A percentile compares a stretch with the other conserved stretches of the same genome.
These are phyloP conservation scores for Aphodius sticticus DNA, from an alignment of 2,888 invertebrate genomes.

Conservation along the genomic window DNA sequence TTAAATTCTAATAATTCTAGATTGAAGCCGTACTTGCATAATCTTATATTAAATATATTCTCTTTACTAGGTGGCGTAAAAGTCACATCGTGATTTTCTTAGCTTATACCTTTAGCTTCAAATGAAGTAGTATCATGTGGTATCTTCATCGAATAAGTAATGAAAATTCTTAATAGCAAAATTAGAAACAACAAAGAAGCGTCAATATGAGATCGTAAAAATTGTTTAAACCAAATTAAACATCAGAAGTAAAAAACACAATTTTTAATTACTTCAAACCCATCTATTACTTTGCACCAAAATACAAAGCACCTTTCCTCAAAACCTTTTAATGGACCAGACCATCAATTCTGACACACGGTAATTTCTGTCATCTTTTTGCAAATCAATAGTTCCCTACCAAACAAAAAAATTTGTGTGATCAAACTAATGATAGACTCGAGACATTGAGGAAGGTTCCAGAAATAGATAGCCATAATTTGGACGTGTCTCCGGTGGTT, in stretches of 20 bases:
- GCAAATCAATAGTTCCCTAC: background rate
- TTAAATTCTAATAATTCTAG: no score
- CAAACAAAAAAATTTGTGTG: background rate
- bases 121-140: no score
- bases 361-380: background rate
- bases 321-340: background rate
- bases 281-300: background rate
- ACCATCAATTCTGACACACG: background rate
- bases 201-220: no score
- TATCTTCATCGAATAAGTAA: no score
- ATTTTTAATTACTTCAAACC: background rate
- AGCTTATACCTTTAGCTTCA: no score
- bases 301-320: background rate
- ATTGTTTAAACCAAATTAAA: no score
- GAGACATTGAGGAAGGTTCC: background rate
- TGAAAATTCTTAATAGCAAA: no score
- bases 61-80: no score
- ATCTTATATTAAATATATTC: no score
- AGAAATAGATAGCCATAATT: background rate
- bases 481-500: background rate
- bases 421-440: background rate
- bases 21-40: no score
- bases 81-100: no score
- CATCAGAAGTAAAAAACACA: background rate
- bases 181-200: no score